Percentiles rank a stretch among this genome's conserved stretches.
Evolutionary conservation across 2,888 invertebrate species (phyloP).

Genomic region (Drosophila rellima): DNA sequence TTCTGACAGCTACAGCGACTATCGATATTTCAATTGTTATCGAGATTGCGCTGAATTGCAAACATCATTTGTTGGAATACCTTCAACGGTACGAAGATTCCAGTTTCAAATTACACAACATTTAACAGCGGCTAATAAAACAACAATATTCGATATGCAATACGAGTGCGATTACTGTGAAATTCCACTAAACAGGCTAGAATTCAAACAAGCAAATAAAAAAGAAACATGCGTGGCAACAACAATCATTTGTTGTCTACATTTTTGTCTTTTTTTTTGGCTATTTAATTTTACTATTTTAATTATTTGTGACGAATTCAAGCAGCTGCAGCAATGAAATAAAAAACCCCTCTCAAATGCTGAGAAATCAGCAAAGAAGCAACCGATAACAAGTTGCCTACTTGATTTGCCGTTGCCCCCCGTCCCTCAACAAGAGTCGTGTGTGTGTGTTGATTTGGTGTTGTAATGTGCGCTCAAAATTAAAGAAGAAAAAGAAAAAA

Average conservation of each 20-base stretch:
- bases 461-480: constrained; percentile 65
- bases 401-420: constrained; percentile 2
- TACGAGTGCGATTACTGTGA: constrained; percentile 11
- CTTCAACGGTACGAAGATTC: not conserved
- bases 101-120: constrained; percentile 21
- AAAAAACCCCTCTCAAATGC: constrained; percentile 26
- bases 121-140: not conserved
- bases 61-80: not conserved
- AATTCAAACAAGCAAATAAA: constrained; percentile 31
- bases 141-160: constrained; percentile 2
- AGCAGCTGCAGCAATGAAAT: constrained; percentile 28
- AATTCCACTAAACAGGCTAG: constrained; percentile 52
- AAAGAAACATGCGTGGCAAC: constrained; percentile 31
- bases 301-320: constrained; percentile 62
- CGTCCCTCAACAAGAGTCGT: constrained; percentile 5
- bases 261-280: constrained; percentile 26
- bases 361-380: constrained; percentile 39
- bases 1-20: not conserved
- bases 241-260: constrained; percentile 45
- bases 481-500: constrained; percentile 18
- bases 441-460: constrained; percentile 43
- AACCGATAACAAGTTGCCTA: constrained; percentile 62
- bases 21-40: constrained; percentile 9
- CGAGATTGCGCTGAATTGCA: not conserved
- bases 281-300: constrained; percentile 67